These are phyloP conservation scores for Numenius phaeopus DNA, from an alignment of 2,797 vertebrate genomes.

Conservation along the genomic window DNA sequence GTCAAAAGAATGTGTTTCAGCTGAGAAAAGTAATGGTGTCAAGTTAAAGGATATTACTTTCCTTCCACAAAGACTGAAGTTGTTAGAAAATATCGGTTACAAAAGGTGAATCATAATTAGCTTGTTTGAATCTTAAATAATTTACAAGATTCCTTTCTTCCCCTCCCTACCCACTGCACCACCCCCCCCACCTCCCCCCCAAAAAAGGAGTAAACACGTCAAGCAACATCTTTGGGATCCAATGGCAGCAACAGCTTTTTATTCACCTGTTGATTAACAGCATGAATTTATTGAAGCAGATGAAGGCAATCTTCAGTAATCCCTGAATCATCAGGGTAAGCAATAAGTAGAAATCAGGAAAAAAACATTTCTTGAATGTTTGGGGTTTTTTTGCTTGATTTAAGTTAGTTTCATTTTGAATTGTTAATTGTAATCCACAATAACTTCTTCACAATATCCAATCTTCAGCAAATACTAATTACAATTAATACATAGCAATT, in stretches of 20 bases:
- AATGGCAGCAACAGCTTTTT: neutral
- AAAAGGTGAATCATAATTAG: neutral
- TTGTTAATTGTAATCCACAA: neutral
- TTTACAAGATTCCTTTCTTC: neutral
- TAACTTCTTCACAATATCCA: neutral
- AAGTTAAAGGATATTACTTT: neutral
- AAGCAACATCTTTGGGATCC: neutral
- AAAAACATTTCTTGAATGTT: neutral
- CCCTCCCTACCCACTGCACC: too few relatives aligned
- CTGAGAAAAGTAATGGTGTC: neutral
- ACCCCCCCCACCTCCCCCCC: too few relatives aligned
- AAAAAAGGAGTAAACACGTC: neutral
- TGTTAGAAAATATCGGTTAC: neutral
- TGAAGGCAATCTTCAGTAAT: neutral
- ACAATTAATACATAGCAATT: neutral
- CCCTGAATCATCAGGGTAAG: neutral
- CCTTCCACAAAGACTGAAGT: neutral
- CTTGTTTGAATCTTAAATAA: neutral
- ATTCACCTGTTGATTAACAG: neutral
- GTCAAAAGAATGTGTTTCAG: neutral
- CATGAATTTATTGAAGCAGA: neutral
- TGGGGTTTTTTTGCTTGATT: neutral
- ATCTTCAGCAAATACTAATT: neutral
- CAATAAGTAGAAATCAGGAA: neutral
- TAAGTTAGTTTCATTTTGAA: neutral